These are phyloP conservation scores for Phymorhynchus buccinoides DNA, from an alignment of 1,140 invertebrate genomes.

Conservation along the genomic window DNA sequence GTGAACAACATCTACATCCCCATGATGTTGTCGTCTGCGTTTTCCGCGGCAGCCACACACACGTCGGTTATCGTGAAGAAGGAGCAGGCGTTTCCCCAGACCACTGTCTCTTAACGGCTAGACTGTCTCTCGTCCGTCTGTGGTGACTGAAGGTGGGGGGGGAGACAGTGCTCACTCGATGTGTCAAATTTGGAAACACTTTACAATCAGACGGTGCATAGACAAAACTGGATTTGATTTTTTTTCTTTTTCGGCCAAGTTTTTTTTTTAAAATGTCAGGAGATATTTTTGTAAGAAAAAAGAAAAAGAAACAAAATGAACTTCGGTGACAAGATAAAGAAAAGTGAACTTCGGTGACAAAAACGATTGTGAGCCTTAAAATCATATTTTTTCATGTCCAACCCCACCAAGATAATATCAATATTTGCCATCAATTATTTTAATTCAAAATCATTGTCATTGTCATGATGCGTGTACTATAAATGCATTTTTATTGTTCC, in stretches of 20 bases:
- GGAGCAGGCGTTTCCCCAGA: slow-evolving; percentile 50
- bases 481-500: not conserved
- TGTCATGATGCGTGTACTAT: not conserved
- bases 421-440: not conserved
- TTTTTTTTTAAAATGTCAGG: not conserved
- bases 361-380: slow-evolving; percentile 15
- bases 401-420: slow-evolving; percentile 11
- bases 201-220: slow-evolving; percentile 6
- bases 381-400: not conserved
- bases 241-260: not conserved
- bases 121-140: slow-evolving; percentile 21
- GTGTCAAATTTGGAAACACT: not conserved
- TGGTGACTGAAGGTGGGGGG: slow-evolving; percentile 16
- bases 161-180: slow-evolving; percentile 25
- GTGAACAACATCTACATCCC: slow-evolving; percentile 63
- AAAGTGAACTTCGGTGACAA: not conserved
- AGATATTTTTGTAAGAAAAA: slow-evolving; percentile 6
- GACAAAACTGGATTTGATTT: too few species aligned
- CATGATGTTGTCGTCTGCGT: slow-evolving; percentile 49
- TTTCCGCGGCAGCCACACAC: slow-evolving; percentile 49
- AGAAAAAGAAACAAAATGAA: not conserved
- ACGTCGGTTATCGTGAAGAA: slow-evolving; percentile 61
- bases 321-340: not conserved
- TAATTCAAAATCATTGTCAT: not conserved
- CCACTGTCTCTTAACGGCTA: slow-evolving; percentile 34